These are phyloP conservation scores for Procapra przewalskii DNA, from an alignment of 2,113 vertebrate genomes.

Conservation along the genomic window DNA sequence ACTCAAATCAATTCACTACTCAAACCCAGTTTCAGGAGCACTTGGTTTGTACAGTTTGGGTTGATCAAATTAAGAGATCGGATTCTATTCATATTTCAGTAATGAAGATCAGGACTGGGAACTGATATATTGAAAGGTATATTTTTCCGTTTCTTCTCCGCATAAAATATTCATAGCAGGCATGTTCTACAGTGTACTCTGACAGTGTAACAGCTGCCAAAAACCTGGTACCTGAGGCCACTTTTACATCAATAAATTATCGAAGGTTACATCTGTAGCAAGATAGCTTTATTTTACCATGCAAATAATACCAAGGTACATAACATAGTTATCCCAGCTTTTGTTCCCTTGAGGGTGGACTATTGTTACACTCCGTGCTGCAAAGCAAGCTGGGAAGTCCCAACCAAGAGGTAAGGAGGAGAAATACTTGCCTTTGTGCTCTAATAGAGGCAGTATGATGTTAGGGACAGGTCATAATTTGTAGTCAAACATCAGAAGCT, in stretches of 20 bases:
- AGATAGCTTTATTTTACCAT: slow-evolving; percentile 53
- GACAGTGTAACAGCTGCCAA: slow-evolving; percentile 72
- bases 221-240: slow-evolving; percentile 67
- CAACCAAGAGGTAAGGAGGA: background rate
- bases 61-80: slow-evolving; percentile 63
- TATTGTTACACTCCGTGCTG: slow-evolving; percentile 54
- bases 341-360: slow-evolving; percentile 59
- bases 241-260: slow-evolving; percentile 72
- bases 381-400: slow-evolving; percentile 64
- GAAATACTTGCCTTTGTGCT: slow-evolving; percentile 25
- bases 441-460: background rate
- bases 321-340: slow-evolving; percentile 58
- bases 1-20: slow-evolving; percentile 58
- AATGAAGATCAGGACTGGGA: slow-evolving; percentile 63
- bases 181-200: slow-evolving; percentile 65
- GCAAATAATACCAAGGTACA: slow-evolving; percentile 56
- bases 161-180: slow-evolving; percentile 80
- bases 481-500: background rate
- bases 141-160: slow-evolving; percentile 77
- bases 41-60: slow-evolving; percentile 54
- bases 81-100: slow-evolving; percentile 69
- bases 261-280: slow-evolving; percentile 58
- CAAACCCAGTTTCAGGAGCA: slow-evolving; percentile 47
- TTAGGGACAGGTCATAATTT: background rate
- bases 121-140: slow-evolving; percentile 70